Conservation (phyloP, 2,797 vertebrate species). For the Anniella stebbinsi region DNA sequence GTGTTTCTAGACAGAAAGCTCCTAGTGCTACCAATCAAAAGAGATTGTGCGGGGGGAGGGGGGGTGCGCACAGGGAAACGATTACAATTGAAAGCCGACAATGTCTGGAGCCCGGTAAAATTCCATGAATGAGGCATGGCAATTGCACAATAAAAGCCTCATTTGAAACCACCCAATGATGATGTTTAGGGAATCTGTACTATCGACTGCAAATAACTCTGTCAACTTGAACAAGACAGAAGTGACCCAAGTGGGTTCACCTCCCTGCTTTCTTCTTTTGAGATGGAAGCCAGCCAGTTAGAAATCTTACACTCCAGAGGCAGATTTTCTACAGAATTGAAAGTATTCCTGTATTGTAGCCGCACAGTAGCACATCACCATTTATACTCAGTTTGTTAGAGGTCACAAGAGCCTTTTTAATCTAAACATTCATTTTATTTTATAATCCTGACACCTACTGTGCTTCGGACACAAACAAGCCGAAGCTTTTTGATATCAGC, state of each 20-base stretch:
- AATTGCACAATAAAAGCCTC: not conserved
- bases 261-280: not conserved
- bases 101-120: not conserved
- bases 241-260: not conserved
- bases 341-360: not conserved
- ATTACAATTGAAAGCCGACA: not conserved
- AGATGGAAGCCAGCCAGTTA: not conserved
- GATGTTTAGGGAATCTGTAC: not conserved
- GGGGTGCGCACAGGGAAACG: not conserved
- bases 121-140: not conserved
- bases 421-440: not conserved
- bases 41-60: not conserved
- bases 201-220: not conserved
- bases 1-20: not conserved
- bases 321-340: not conserved
- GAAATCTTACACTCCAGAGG: not conserved
- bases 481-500: not conserved
- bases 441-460: not conserved
- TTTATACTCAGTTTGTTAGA: not conserved
- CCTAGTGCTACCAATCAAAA: not conserved
- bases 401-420: not conserved
- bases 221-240: not conserved
- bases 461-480: conserved; percentile 7
- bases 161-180: not conserved
- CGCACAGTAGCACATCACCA: not conserved